Percentiles rank a stretch among this genome's conserved stretches.
phyloP scores from a whole-genome alignment of 30 jellyfish, hydroid and myxozoan species.

The Hydra vulgaris region DNA sequence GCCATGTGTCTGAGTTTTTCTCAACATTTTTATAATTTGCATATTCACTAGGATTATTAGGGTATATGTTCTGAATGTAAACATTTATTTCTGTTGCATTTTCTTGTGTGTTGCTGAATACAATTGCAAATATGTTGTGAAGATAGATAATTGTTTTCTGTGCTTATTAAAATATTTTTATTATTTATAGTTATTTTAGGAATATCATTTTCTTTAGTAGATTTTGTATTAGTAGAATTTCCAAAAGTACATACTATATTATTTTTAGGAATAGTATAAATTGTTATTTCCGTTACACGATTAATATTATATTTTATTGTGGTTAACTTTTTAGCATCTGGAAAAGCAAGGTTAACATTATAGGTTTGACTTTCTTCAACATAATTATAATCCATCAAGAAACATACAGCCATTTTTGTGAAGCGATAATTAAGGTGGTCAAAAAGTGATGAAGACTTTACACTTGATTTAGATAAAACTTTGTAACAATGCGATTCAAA shows the following conservation, averaged over 20 bases:
- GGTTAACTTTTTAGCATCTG: slow-evolving; percentile 4
- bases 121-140: background rate
- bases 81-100: slow-evolving; percentile 14
- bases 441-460: slow-evolving; percentile 7
- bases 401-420: slow-evolving; percentile 10
- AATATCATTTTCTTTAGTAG: slow-evolving; percentile 4
- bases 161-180: background rate
- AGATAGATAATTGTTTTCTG: slow-evolving; percentile 1
- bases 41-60: background rate
- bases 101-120: slow-evolving; percentile 10
- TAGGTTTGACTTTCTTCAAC: slow-evolving; percentile 1
- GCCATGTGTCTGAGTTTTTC: slow-evolving; percentile 1
- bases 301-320: slow-evolving; percentile 5
- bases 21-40: slow-evolving; percentile 8
- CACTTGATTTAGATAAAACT: slow-evolving; percentile 13
- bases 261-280: background rate
- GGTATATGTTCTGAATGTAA: background rate
- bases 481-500: slow-evolving; percentile 11
- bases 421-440: slow-evolving; percentile 8
- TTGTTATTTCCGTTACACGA: background rate
- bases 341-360: slow-evolving; percentile 3
- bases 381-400: slow-evolving; percentile 1
- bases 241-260: background rate
- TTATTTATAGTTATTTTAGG: slow-evolving; percentile 4
- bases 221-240: background rate